Evolutionary conservation across 2,113 vertebrate genomes (phyloP), one percentile per base, ranked within the genome.

Genomic region (Syngnathus floridae): DNA sequence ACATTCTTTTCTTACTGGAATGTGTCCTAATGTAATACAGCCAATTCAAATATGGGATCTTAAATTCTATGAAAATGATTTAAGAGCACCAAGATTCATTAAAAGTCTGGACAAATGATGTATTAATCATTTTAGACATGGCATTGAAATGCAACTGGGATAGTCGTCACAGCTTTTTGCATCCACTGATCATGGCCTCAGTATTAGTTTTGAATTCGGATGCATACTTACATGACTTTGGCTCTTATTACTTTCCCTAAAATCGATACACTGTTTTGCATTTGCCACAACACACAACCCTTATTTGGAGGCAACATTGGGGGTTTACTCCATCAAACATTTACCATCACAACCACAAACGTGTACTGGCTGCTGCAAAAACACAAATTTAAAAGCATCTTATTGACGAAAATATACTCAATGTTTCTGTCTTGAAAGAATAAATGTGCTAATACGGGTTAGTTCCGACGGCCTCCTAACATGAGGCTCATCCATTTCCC

Each of bases 11-110:
- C 63, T 57, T 64, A 80, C 59, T 60, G 73, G 65, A 78, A 63
- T 72, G 74, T 73, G 61, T 73, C 65, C 70, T 35, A 19, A 13
- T 73, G 59, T 57, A 80, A 77, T 66, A 80, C 68, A 62, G 70
- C 64, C 49, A 78, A 63, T 62, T 74, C 70, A 55, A 55, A 31
- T 56, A 35, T 68, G 40, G 43, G 19, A 76, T 65, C 64, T 73
- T 71, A 46, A 31, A 70, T 71, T 37, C 17, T 57, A 36, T 35
- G 6, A 54, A 55, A 2, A 31, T 19, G 31, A 1, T 65, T 66
- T 51, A 49, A 70, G 64, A 72, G 73, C 26, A 36, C 26, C 17
- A 45, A 60, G 21, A 31, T 56, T 65, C 45, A 46, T 14, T 11
- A 17, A 38, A 70, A 40, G 40, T 19, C 43, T 9, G 0, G 6